Conservation (phyloP, 2,113 vertebrate species). For the Spilogale gracilis region DNA sequence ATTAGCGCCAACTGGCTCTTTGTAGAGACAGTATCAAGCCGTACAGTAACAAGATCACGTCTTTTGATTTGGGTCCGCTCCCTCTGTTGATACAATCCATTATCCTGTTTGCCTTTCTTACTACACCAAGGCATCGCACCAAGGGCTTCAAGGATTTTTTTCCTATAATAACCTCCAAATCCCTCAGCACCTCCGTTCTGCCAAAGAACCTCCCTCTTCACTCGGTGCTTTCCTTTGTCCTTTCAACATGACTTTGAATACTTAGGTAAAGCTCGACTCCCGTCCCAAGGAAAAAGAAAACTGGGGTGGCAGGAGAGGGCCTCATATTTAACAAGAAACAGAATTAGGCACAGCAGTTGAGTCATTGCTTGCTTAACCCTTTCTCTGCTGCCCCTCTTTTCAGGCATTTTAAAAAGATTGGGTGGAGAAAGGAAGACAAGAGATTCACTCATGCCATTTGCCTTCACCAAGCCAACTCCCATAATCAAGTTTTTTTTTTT, state of each 20-base stretch:
- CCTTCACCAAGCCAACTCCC: not conserved
- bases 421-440: not conserved
- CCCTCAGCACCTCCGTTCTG: conserved; percentile 83
- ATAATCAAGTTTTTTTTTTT: not conserved
- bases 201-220: conserved; percentile 73
- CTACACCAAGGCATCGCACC: conserved; percentile 59
- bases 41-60: conserved; percentile 78
- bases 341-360: conserved; percentile 49
- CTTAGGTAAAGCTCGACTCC: conserved; percentile 73
- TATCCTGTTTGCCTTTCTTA: conserved; percentile 83
- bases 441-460: conserved; percentile 5
- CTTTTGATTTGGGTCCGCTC: conserved; percentile 70
- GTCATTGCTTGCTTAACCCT: conserved; percentile 61
- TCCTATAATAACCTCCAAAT: conserved; percentile 83
- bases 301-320: not conserved
- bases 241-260: conserved; percentile 50
- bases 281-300: conserved; percentile 68
- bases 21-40: conserved; percentile 68
- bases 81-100: conserved; percentile 70
- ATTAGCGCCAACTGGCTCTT: conserved; percentile 77
- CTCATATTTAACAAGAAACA: conserved; percentile 73
- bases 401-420: conserved; percentile 25
- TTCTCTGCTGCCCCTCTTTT: conserved; percentile 55
- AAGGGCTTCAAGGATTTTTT: conserved; percentile 77
- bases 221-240: conserved; percentile 67